These are phyloP conservation scores for Pogona vitticeps DNA, from an alignment of 2,113 vertebrate genomes.

Conservation along the genomic window DNA sequence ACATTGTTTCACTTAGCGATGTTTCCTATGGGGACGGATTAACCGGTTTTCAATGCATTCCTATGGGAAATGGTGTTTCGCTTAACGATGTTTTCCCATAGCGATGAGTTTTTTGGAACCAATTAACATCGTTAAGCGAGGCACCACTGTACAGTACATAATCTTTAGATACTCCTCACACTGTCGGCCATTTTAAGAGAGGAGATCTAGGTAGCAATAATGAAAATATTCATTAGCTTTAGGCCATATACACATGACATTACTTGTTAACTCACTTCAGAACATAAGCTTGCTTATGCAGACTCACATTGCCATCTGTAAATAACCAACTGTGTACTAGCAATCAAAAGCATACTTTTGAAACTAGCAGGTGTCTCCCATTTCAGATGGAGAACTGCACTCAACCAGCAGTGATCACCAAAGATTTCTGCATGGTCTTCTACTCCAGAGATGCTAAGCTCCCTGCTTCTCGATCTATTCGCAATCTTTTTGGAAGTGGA, in stretches of 20 bases:
- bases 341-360: not conserved
- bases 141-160: too few relatives aligned
- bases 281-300: not conserved
- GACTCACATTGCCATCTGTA: not conserved
- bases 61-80: too few relatives aligned
- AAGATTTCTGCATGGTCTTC: conserved; percentile 99
- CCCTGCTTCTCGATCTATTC: conserved; percentile 92
- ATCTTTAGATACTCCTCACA: not conserved
- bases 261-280: not conserved
- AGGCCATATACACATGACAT: not conserved
- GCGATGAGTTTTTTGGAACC: too few relatives aligned
- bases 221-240: not conserved
- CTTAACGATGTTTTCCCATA: too few relatives aligned
- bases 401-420: conserved; percentile 93
- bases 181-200: not conserved
- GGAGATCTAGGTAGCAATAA: not conserved
- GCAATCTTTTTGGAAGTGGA: conserved; percentile 92
- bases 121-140: too few relatives aligned
- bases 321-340: not conserved
- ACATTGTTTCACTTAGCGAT: too few relatives aligned
- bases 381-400: conserved; percentile 94
- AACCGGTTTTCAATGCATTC: too few relatives aligned
- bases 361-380: not conserved
- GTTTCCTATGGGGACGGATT: too few relatives aligned
- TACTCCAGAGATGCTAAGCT: conserved; percentile 95